A percentile compares a stretch with the other conserved stretches of the same genome.
Conservation (phyloP, 2,888 invertebrate species). For the Epiblema foenella region DNA sequence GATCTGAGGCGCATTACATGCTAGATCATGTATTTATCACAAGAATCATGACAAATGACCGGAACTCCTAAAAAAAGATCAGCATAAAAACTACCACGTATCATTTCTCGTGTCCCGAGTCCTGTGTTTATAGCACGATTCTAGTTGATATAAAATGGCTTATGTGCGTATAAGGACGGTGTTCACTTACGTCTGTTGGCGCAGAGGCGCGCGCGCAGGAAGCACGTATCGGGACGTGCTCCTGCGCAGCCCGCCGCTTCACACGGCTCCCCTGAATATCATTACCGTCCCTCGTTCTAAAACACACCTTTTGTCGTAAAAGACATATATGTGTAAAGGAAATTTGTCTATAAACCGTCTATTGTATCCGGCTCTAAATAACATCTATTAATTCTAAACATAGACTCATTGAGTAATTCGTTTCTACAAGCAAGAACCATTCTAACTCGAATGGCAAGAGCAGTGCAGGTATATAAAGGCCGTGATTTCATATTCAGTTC, state of each 20-base stretch:
- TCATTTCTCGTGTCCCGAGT: constrained; percentile 19
- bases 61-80: constrained; percentile 20
- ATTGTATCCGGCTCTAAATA: no score
- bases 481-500: no score
- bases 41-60: constrained; percentile 7
- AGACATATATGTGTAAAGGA: not conserved
- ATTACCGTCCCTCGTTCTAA: constrained; percentile 8
- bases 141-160: not conserved
- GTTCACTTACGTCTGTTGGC: not conserved
- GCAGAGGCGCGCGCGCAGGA: constrained; percentile 17
- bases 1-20: not conserved
- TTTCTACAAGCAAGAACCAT: no score
- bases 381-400: no score
- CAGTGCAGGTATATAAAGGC: no score
- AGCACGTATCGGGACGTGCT: constrained; percentile 40
- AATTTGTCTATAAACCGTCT: no score
- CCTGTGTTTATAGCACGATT: constrained; percentile 19
- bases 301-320: constrained; percentile 21
- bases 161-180: not conserved
- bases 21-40: not conserved
- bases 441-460: no score
- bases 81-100: constrained; percentile 14
- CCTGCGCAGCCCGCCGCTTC: constrained; percentile 29
- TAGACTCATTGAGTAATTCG: no score
- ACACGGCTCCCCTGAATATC: constrained; percentile 36